These are phyloP conservation scores for Cecidostiba fungosa DNA, from an alignment of 2,888 invertebrate genomes.

Conservation along the genomic window DNA sequence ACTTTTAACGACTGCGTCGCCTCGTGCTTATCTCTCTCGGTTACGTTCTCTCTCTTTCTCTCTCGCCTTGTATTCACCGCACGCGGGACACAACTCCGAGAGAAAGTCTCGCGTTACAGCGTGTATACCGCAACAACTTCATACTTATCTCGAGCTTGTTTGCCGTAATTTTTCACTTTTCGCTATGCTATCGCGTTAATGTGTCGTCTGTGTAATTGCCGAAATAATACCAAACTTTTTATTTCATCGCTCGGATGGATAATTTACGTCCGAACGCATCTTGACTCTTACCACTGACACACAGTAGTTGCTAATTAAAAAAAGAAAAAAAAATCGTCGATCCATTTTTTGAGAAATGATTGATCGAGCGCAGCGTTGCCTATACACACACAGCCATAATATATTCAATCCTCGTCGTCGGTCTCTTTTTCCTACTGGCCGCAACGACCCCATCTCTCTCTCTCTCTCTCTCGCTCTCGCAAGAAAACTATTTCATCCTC, in stretches of 20 bases:
- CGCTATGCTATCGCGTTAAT: not conserved
- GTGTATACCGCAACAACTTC: not conserved
- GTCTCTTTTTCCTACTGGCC: conserved; percentile 39
- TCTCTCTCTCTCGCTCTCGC: not conserved
- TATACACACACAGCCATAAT: conserved; percentile 33
- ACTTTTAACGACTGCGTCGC: conserved; percentile 31
- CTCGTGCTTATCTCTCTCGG: conserved; percentile 6
- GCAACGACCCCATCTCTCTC: not conserved
- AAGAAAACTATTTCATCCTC: conserved; percentile 63
- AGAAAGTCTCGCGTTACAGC: conserved; percentile 1
- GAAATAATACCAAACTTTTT: not conserved
- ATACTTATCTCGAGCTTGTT: conserved; percentile 6
- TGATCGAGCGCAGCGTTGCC: conserved; percentile 23
- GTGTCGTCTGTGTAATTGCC: not conserved
- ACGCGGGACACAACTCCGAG: not conserved
- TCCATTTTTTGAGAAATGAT: conserved; percentile 27
- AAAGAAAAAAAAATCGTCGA: not conserved
- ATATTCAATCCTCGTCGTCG: conserved; percentile 60
- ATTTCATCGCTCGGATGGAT: not conserved
- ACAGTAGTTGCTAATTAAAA: not conserved
- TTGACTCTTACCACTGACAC: not conserved
- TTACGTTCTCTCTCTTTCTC: conserved; percentile 40
- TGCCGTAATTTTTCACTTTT: conserved; percentile 27
- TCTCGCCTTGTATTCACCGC: conserved; percentile 48
- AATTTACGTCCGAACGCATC: not conserved